Percentiles rank a stretch among this genome's conserved stretches.
phyloP scores from a whole-genome alignment of 1,140 invertebrate genomes.

The Pseudomyrmex cubaensis region DNA sequence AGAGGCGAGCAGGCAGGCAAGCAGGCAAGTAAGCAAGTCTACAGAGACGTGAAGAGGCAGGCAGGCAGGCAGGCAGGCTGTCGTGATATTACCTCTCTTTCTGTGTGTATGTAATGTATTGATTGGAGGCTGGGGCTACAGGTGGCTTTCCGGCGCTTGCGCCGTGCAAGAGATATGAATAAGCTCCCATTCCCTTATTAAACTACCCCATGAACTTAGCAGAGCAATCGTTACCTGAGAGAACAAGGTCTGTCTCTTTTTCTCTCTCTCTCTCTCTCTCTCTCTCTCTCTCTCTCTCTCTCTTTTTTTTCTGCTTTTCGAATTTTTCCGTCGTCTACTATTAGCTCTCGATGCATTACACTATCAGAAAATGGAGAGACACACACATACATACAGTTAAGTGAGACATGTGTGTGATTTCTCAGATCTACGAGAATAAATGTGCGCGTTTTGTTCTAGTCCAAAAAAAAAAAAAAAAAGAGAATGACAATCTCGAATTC shows the following conservation, averaged over 20 bases:
- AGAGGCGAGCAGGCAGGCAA: slow-evolving; percentile 26
- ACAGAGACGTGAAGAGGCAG: not conserved
- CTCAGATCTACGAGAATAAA: not conserved
- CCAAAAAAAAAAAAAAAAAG: no score
- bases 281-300: not conserved
- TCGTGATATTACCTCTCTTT: slow-evolving; percentile 22
- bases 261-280: not conserved
- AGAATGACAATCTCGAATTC: no score
- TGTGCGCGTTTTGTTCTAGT: no score
- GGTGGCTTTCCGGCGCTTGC: slow-evolving; percentile 76
- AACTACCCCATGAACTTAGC: slow-evolving; percentile 68
- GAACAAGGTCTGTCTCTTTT: not conserved
- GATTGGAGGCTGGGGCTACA: slow-evolving; percentile 78
- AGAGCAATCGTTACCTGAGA: slow-evolving; percentile 65
- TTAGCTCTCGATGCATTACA: not conserved
- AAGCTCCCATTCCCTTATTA: slow-evolving; percentile 75
- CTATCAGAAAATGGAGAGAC: no score
- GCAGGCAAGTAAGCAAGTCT: not conserved
- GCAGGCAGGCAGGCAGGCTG: slow-evolving; percentile 2
- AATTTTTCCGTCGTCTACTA: not conserved
- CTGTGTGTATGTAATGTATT: slow-evolving; percentile 71
- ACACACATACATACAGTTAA: no score
- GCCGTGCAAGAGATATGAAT: slow-evolving; percentile 71
- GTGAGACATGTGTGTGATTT: not conserved
- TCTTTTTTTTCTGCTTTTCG: not conserved